phyloP scores from a whole-genome alignment of 2,113 vertebrate species.

The Nerophis ophidion region DNA sequence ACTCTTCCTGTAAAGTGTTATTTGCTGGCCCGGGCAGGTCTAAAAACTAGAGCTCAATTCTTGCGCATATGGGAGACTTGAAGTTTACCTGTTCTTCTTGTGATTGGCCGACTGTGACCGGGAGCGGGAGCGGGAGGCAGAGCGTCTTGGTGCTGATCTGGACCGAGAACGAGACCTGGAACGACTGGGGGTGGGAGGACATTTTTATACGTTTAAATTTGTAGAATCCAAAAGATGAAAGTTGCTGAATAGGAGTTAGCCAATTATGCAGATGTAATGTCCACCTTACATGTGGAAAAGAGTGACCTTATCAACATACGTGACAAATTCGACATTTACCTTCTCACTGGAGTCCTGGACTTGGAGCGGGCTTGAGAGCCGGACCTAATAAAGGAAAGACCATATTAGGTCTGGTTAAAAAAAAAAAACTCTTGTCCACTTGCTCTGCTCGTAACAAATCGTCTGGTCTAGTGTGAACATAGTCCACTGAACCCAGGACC shows the following conservation, averaged over 20 bases:
- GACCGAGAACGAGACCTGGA: conserved; percentile 61
- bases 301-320: too few species aligned
- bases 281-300: too few species aligned
- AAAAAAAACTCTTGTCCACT: too few species aligned
- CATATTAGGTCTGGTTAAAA: too few species aligned
- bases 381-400: conserved; percentile 51
- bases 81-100: conserved; percentile 68
- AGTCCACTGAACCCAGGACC: neutral
- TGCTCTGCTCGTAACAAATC: too few species aligned
- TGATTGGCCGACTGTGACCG: conserved; percentile 62
- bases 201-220: neutral
- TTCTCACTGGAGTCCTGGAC: conserved; percentile 71
- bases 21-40: conserved; percentile 5
- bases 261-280: too few species aligned
- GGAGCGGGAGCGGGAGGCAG: conserved; percentile 62
- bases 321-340: conserved; percentile 33
- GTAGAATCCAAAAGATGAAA: too few species aligned
- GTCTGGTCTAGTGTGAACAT: neutral
- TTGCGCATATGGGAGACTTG: conserved; percentile 11
- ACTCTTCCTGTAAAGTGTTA: conserved; percentile 4
- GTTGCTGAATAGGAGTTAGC: too few species aligned
- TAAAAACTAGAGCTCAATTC: conserved; percentile 20
- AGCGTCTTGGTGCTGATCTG: conserved; percentile 44
- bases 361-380: conserved; percentile 68
- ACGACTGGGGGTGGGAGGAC: conserved; percentile 35